Evolutionary conservation across 2,113 vertebrate species (phyloP).

Genomic region (Gymnocephalus cernua): DNA sequence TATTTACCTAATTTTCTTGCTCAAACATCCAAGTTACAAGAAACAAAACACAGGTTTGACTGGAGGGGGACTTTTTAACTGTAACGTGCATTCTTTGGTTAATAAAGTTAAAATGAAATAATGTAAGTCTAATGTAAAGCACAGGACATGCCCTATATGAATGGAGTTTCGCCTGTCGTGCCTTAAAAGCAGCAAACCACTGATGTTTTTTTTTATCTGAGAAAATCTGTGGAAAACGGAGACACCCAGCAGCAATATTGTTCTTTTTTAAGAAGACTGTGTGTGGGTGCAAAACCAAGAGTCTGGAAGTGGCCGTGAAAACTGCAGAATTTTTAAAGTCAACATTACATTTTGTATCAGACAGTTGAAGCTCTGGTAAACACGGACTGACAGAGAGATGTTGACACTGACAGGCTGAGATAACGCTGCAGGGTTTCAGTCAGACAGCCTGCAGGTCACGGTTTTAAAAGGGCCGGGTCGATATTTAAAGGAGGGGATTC

Average conservation of each 20-base stretch:
- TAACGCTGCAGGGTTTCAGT: conserved; percentile 35
- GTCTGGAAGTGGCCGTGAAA: conserved; percentile 33
- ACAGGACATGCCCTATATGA: neutral
- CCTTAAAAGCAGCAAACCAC: conserved; percentile 19
- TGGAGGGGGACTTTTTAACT: neutral
- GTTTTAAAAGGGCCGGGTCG: conserved; percentile 9
- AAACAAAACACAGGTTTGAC: too few relatives aligned
- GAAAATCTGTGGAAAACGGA: conserved; percentile 10
- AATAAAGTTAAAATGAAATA: neutral
- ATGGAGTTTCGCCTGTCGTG: neutral
- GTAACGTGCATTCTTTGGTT: neutral
- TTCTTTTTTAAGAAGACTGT: conserved; percentile 31
- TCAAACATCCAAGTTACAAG: too few relatives aligned
- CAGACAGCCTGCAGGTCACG: conserved; percentile 12
- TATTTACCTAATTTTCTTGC: too few relatives aligned
- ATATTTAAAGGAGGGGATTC: conserved; percentile 48
- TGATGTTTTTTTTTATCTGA: neutral
- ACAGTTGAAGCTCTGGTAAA: conserved; percentile 13
- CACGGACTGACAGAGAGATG: neutral
- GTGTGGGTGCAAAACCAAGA: conserved; percentile 25
- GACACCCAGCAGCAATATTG: conserved; percentile 20
- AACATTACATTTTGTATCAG: conserved; percentile 13
- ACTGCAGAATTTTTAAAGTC: conserved; percentile 20
- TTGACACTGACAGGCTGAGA: conserved; percentile 24
- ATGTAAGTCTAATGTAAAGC: neutral